A percentile compares a stretch with the other conserved stretches of the same genome.
Conservation (phyloP, 2,797 vertebrate species). For the Etheostoma nigrum region DNA sequence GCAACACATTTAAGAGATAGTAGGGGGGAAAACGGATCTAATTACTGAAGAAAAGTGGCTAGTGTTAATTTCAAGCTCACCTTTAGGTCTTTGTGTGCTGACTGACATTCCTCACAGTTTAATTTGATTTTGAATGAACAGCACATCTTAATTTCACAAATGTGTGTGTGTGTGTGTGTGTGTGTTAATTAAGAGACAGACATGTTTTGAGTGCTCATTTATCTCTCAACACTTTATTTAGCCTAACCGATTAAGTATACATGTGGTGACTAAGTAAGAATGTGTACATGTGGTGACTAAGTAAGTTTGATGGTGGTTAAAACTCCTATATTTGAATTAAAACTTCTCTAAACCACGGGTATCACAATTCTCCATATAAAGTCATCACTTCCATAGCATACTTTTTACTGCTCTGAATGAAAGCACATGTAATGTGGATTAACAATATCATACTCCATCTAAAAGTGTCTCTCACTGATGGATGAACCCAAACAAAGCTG, state of each 20-base stretch:
- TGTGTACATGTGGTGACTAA: no score
- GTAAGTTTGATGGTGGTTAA: slow-evolving; percentile 10
- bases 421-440: not conserved
- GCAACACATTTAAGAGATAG: no score
- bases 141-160: not conserved
- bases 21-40: not conserved
- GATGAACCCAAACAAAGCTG: no score
- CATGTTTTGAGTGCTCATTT: not conserved
- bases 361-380: not conserved
- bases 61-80: slow-evolving; percentile 11
- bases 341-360: not conserved
- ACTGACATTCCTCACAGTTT: not conserved
- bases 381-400: not conserved
- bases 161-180: not conserved
- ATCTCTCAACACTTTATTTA: no score
- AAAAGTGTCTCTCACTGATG: no score
- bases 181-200: slow-evolving; percentile 7
- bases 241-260: no score
- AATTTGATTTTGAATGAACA: slow-evolving; percentile 35
- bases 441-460: no score
- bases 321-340: not conserved
- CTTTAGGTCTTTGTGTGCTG: slow-evolving; percentile 1
- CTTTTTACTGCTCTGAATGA: not conserved
- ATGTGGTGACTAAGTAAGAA: no score
- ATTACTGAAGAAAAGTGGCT: not conserved